Evolutionary conservation across 2,113 vertebrate species (phyloP).

Genomic region (Laticauda laticaudata): DNA sequence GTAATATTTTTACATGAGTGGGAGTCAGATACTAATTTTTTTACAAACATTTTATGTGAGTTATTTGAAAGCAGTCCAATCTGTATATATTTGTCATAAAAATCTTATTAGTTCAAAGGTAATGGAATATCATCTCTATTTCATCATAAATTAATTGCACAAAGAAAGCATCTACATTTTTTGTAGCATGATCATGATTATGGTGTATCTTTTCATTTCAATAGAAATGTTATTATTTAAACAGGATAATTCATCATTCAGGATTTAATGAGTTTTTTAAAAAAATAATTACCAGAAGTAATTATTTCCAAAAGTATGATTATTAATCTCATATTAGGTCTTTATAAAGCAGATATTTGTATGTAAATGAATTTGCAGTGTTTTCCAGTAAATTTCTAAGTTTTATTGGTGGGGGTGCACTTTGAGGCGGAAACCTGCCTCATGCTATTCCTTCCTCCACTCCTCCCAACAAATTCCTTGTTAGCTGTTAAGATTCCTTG

Average conservation of each 20-base stretch:
- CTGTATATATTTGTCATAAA: constrained; percentile 48
- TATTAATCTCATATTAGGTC: constrained; percentile 71
- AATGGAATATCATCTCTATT: constrained; percentile 55
- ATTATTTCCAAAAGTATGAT: constrained; percentile 60
- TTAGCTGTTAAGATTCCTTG: neutral
- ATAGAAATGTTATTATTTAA: constrained; percentile 64
- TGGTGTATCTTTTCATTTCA: constrained; percentile 61
- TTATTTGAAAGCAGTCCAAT: constrained; percentile 48
- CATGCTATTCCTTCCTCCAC: neutral
- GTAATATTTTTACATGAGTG: neutral
- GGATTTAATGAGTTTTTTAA: constrained; percentile 64
- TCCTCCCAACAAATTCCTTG: neutral
- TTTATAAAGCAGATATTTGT: constrained; percentile 61
- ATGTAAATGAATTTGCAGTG: constrained; percentile 63
- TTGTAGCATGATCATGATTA: constrained; percentile 60
- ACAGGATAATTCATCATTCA: constrained; percentile 72
- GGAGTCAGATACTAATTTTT: constrained; percentile 33
- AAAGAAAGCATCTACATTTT: constrained; percentile 65
- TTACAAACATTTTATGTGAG: constrained; percentile 48
- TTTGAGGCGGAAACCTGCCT: neutral
- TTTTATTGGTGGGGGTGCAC: neutral
- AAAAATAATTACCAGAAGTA: constrained; percentile 51
- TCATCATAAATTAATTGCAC: constrained; percentile 65
- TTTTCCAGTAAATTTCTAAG: constrained; percentile 60
- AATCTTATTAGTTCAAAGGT: constrained; percentile 25